Percentiles rank a stretch among this genome's conserved stretches.
These are phyloP conservation scores for Scolopax mira DNA, from an alignment of 2,113 vertebrate species.

Conservation along the genomic window DNA sequence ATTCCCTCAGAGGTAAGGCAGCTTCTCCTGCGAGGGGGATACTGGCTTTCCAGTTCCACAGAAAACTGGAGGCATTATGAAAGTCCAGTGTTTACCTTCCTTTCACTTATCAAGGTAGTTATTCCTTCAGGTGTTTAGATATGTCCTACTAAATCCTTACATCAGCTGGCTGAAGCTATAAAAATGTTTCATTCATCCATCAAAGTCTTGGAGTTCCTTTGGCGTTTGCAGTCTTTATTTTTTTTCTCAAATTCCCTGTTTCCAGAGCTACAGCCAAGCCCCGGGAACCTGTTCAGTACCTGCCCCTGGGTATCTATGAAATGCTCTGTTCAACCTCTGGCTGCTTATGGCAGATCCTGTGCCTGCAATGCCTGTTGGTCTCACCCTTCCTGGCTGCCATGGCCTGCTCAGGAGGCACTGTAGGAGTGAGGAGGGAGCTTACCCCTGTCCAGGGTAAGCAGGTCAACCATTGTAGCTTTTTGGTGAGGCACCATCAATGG, in stretches of 20 bases:
- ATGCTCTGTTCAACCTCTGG: not conserved
- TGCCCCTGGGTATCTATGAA: not conserved
- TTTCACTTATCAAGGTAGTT: not conserved
- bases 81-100: not conserved
- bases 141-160: not conserved
- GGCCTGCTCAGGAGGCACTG: not conserved
- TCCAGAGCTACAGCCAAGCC: not conserved
- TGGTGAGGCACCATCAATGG: not conserved
- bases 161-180: not conserved
- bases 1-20: not conserved
- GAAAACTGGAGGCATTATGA: accelerated
- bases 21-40: not conserved
- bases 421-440: not conserved
- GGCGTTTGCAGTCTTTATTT: not conserved
- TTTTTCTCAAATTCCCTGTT: not conserved
- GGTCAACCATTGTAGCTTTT: not conserved
- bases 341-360: conserved; percentile 23
- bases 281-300: not conserved
- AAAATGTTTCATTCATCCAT: not conserved
- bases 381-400: not conserved
- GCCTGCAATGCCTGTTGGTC: not conserved
- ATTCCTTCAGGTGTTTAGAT: not conserved
- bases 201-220: not conserved
- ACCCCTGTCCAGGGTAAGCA: not conserved
- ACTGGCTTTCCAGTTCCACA: not conserved